phyloP scores from a whole-genome alignment of 2,888 invertebrate genomes.

The Thecocarcelia acutangulata region DNA sequence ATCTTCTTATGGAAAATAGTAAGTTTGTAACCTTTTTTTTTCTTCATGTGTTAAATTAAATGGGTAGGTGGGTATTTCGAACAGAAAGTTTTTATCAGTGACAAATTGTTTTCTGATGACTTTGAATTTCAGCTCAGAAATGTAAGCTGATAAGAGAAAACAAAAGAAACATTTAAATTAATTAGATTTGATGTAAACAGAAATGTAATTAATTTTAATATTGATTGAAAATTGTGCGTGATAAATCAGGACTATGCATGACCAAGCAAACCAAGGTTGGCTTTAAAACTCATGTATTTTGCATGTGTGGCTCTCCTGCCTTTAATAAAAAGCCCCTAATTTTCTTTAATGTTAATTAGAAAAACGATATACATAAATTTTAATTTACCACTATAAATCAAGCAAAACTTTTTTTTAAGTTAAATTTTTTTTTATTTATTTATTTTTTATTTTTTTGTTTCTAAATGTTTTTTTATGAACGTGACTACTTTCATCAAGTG shows the following conservation, averaged over 20 bases:
- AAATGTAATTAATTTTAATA: too few species aligned
- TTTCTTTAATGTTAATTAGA: too few species aligned
- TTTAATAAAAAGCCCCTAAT: too few species aligned
- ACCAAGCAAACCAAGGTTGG: too few species aligned
- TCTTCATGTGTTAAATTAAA: neutral
- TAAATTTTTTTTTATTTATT: neutral
- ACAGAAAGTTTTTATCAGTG: constrained; percentile 3
- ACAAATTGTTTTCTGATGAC: constrained; percentile 2
- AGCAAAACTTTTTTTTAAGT: too few species aligned
- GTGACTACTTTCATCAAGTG: neutral
- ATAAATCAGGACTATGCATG: too few species aligned
- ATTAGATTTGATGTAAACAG: neutral
- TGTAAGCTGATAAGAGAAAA: neutral
- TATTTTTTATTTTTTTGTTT: neutral
- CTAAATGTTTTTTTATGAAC: neutral
- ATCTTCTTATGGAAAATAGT: too few species aligned
- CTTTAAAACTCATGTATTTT: too few species aligned
- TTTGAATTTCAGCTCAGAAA: neutral
- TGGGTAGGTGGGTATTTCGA: neutral
- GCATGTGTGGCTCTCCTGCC: too few species aligned
- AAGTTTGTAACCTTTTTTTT: neutral
- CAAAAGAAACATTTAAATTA: neutral
- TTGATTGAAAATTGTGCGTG: too few species aligned
- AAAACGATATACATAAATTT: too few species aligned
- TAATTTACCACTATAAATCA: too few species aligned